Evolutionary conservation across 2,888 invertebrate species (phyloP).

Genomic region (Cheilosia soror): DNA sequence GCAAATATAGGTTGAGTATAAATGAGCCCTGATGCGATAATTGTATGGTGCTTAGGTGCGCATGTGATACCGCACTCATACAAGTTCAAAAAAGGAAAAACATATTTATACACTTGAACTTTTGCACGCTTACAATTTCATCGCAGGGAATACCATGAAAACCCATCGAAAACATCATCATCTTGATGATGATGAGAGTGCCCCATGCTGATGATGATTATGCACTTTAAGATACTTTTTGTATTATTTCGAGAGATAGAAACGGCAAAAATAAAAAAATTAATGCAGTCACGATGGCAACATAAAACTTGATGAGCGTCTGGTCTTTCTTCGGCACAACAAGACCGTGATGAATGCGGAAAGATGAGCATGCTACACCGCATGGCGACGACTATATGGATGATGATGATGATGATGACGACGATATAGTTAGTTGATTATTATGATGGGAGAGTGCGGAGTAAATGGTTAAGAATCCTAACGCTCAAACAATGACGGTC

Average conservation of each 20-base stretch:
- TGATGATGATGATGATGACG: conserved; percentile 50
- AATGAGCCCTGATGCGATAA: conserved; percentile 66
- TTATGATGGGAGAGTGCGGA: conserved; percentile 59
- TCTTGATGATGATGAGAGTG: conserved; percentile 67
- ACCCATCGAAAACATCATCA: conserved; percentile 47
- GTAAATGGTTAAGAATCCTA: conserved; percentile 59
- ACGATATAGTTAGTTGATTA: conserved; percentile 43
- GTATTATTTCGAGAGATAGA: conserved; percentile 6
- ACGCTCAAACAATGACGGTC: conserved; percentile 69
- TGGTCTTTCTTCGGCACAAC: conserved; percentile 57
- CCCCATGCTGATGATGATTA: conserved; percentile 63
- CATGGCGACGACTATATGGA: conserved; percentile 37
- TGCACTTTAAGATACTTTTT: conserved; percentile 62
- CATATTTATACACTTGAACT: conserved; percentile 31
- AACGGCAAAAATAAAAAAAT: conserved; percentile 37
- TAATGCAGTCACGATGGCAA: conserved; percentile 68
- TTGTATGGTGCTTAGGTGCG: conserved; percentile 52
- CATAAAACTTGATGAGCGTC: conserved; percentile 75
- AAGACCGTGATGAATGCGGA: conserved; percentile 64
- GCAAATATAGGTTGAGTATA: conserved; percentile 73
- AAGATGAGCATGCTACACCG: conserved; percentile 28
- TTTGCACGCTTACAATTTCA: conserved; percentile 49
- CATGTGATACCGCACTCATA: conserved; percentile 23
- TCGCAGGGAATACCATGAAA: conserved; percentile 11
- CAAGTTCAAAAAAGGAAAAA: neutral